A percentile compares a stretch with the other conserved stretches of the same genome.
These are phyloP conservation scores for Akabosia matsudoensis DNA, from an alignment of 1,140 invertebrate genomes.

Conservation along the genomic window DNA sequence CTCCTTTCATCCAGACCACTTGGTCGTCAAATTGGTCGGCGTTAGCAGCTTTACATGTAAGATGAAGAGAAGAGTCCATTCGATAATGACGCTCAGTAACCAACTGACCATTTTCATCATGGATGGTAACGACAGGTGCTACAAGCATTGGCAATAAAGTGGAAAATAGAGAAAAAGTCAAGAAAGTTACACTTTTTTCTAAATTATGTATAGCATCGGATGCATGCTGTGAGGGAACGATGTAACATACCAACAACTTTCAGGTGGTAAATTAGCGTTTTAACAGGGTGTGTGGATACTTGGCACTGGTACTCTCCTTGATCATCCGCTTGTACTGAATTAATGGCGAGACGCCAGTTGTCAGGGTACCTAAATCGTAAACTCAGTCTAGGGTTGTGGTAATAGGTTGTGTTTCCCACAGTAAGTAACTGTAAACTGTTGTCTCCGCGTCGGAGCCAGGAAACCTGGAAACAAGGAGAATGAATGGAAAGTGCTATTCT, in stretches of 20 bases:
- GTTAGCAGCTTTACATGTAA: constrained; percentile 60
- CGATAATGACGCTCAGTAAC: constrained; percentile 69
- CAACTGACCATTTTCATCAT: constrained; percentile 64
- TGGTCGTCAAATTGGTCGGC: constrained; percentile 50
- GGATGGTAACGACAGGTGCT: constrained; percentile 65
- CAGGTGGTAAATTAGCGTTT: constrained; percentile 46
- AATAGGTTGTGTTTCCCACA: constrained; percentile 58
- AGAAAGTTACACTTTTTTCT: neutral
- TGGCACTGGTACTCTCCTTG: constrained; percentile 55
- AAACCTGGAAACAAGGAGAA: constrained; percentile 53
- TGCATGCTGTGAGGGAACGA: neutral
- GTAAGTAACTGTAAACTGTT: constrained; percentile 57
- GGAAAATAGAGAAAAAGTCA: neutral
- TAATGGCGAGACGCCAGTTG: constrained; percentile 51
- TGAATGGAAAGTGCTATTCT: neutral
- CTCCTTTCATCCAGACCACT: constrained; percentile 42
- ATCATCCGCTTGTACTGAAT: constrained; percentile 49
- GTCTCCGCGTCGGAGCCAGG: constrained; percentile 56
- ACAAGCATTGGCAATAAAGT: neutral
- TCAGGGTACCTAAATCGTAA: constrained; percentile 53
- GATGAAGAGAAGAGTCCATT: constrained; percentile 66
- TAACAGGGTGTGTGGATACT: constrained; percentile 53
- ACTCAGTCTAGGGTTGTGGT: constrained; percentile 54
- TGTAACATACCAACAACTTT: constrained; percentile 44
- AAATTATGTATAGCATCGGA: neutral